Base-by-base conservation (phyloP, 2,888 invertebrate species). In the Netelia fuscicornis region DNA sequence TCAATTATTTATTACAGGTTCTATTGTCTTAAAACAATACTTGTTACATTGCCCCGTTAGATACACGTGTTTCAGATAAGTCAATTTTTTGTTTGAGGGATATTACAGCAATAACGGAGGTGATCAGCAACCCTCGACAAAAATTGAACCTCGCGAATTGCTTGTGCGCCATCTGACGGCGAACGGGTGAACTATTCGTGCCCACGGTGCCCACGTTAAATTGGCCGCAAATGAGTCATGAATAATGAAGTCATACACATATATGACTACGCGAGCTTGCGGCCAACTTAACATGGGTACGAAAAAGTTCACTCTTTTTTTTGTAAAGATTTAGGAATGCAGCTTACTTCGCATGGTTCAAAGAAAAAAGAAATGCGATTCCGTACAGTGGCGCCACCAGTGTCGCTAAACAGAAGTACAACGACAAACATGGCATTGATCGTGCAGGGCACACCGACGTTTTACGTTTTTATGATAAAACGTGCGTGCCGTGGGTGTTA, bases 351-450 rank as follows among this genome's bases (percentile, higher is more conserved):
- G 88, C 85, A 75, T 75, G 37, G 20, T 54, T 25, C 37, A 2
- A 54, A 20, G 30, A 44, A 70, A 5, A 54, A 30, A 62, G 25
- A 70, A 13, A 62, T n/a, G 37, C n/a, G 68, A 52, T 48, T 6
- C 58, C 42, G 83, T 44, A 56, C 42, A 0, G 48, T 60, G 23
- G 84, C 84, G 84, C 80, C 84, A 65, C 76, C 80, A 37, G 65
- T 60, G 76, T 64, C 62, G 52, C 67, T 20, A 67, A 81, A 11
- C 9, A 54, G 56, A 79, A 76, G 23, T 20, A 64, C 58, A n/a
- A 25, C 42, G 44, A 48, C 10, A 67, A n/a, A 68, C 74, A 70
- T 70, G 44, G 44, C 80, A 84, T 84, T 72, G 84, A 84, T 84
- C 84, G 80, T 65, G 37, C 60, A 72, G 25, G 37, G 58, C 60